These are phyloP conservation scores for Coregonus clupeaformis DNA, from an alignment of 2,113 vertebrate species.

Conservation along the genomic window DNA sequence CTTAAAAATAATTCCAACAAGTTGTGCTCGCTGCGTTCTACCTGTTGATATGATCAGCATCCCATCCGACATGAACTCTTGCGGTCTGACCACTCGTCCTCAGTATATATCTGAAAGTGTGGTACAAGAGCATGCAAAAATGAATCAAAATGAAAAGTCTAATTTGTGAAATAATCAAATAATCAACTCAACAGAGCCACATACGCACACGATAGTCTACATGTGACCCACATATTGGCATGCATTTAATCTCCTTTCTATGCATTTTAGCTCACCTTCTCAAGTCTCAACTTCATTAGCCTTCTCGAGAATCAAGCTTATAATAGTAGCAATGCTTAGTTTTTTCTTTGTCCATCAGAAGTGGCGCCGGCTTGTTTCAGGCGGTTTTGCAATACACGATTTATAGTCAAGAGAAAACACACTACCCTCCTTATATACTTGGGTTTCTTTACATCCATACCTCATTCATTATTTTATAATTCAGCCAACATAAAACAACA, in stretches of 20 bases:
- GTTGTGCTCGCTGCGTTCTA: not conserved
- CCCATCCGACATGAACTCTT: not conserved
- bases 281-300: not conserved
- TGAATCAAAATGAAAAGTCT: not conserved
- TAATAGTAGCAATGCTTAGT: not conserved
- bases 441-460: not conserved
- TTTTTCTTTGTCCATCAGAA: not conserved
- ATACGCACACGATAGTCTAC: too few species aligned
- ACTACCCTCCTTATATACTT: not conserved
- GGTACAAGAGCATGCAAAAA: not conserved
- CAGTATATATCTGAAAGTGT: not conserved
- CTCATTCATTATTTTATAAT: not conserved
- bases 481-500: not conserved
- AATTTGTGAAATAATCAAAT: not conserved
- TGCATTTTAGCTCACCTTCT: not conserved
- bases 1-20: not conserved
- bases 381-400: constrained; percentile 3
- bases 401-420: not conserved
- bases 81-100: not conserved
- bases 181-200: not conserved
- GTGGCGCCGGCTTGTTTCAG: not conserved
- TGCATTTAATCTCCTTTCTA: not conserved
- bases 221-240: not conserved
- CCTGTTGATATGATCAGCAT: constrained; percentile 11
- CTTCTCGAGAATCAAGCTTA: not conserved